Evolutionary conservation across 23 tunicate species (phyloP), one percentile per base, ranked within the genome.

Genomic region (Trididemnum miniatum): DNA sequence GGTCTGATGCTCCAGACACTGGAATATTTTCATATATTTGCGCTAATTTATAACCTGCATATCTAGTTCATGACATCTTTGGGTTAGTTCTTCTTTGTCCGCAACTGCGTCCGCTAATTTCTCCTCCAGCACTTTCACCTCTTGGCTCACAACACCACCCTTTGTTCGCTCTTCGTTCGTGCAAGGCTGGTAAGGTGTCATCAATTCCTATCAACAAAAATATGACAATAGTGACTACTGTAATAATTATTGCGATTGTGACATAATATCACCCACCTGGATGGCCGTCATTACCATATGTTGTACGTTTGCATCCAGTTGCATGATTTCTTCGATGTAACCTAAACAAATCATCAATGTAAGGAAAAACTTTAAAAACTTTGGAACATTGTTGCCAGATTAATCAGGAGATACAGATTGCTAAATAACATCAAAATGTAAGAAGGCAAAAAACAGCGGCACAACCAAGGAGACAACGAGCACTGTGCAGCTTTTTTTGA

Each of bases 221-320:
- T 49, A 12, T 18, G 57, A 49, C 57, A 9, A 9, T 18, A 49
- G 18, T 9, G 15, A 49, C 12, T 12, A n/a, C n/a, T n/a, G n/a
- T n/a, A 12, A 18, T 18, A 12, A 49, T 49, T 12, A 9, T 18
- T 9, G 15, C 18, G 18, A 49, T 18, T 49, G 18, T 18, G 57
- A 9, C 57, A n/a, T n/a, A n/a, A n/a, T n/a, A n/a, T n/a, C n/a
- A n/a, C n/a, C 20, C 25, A 94, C 92, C 89, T 95, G 99, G 54
- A 95, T 95, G n/a, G 91, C 95, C 1, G 92, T 86, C 99, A 95
- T 95, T 39, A 95, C 89, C 0, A 90, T 96, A 49, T 86, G 96
- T 73, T 95, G 99, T 2, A 89, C 92, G 35, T 83, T 65, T 74
- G 86, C 99, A 86, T 95, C 96, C 0, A 95, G 88, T 52, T 72